Evolutionary conservation across 2,888 invertebrate species (phyloP).

Genomic region (Sesia bembeciformis): DNA sequence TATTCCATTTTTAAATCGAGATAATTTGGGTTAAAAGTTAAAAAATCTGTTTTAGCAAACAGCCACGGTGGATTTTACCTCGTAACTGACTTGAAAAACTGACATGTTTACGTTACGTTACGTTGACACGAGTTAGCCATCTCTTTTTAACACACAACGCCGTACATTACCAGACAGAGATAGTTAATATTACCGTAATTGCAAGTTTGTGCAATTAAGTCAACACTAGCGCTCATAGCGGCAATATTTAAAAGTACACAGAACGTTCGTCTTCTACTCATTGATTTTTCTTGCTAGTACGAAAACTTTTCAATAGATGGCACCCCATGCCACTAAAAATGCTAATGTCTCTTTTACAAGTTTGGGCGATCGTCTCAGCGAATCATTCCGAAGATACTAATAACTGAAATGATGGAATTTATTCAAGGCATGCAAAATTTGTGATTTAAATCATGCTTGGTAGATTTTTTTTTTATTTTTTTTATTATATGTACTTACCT

Average conservation of each 20-base stretch:
- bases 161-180: slow-evolving; percentile 16
- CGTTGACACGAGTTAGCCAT: slow-evolving; percentile 30
- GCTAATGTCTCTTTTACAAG: too few relatives aligned
- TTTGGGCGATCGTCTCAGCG: too few relatives aligned
- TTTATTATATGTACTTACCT: too few relatives aligned
- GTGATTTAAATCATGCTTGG: too few relatives aligned
- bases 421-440: too few relatives aligned
- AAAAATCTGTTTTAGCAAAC: slow-evolving; percentile 7
- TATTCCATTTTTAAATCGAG: neutral
- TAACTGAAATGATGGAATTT: too few relatives aligned
- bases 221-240: slow-evolving; percentile 1
- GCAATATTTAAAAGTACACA: neutral
- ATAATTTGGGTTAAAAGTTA: slow-evolving; percentile 1
- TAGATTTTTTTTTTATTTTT: too few relatives aligned
- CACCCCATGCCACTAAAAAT: too few relatives aligned
- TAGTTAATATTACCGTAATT: slow-evolving; percentile 16
- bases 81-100: slow-evolving; percentile 31
- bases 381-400: too few relatives aligned
- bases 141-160: slow-evolving; percentile 18
- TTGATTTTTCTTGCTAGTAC: too few relatives aligned
- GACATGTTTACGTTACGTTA: slow-evolving; percentile 52
- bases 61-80: slow-evolving; percentile 42
- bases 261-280: neutral
- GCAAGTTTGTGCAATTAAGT: slow-evolving; percentile 10
- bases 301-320: too few relatives aligned